Percentiles rank a stretch among this genome's conserved stretches.
Evolutionary conservation across 2,113 vertebrate species (phyloP).

Genomic region (Scomber colias): DNA sequence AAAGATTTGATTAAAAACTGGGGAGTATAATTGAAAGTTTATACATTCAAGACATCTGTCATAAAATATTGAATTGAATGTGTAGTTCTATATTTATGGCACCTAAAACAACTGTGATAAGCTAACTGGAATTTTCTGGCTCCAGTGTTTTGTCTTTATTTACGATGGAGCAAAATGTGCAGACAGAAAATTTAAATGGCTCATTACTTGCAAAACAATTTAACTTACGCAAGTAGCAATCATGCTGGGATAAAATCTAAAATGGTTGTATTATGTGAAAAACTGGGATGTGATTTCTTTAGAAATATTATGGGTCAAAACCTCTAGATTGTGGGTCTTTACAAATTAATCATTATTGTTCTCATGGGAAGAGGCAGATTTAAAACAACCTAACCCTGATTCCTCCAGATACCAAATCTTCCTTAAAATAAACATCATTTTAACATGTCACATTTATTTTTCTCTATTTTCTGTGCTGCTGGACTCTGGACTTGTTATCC

Average conservation of each 20-base stretch:
- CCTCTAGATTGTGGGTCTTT: constrained; percentile 29
- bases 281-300: constrained; percentile 15
- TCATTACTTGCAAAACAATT: constrained; percentile 1
- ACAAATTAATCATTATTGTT: constrained; percentile 18
- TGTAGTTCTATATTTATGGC: not conserved
- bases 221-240: not conserved
- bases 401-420: constrained; percentile 36
- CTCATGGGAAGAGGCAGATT: constrained; percentile 29
- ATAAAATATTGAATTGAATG: not conserved
- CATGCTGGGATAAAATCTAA: not conserved
- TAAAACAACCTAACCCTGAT: constrained; percentile 24
- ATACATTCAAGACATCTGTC: not conserved
- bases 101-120: constrained; percentile 13
- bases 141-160: constrained; percentile 18
- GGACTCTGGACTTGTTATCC: not conserved
- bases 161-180: constrained; percentile 1
- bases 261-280: constrained; percentile 8
- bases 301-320: constrained; percentile 10
- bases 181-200: not conserved
- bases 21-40: not conserved
- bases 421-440: constrained; percentile 63
- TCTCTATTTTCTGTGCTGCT: constrained; percentile 24
- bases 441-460: constrained; percentile 30
- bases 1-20: not conserved
- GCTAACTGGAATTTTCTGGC: not conserved